These are phyloP conservation scores for Carcinoscorpius rotundicauda DNA, from an alignment of 1,140 invertebrate genomes.

Conservation along the genomic window DNA sequence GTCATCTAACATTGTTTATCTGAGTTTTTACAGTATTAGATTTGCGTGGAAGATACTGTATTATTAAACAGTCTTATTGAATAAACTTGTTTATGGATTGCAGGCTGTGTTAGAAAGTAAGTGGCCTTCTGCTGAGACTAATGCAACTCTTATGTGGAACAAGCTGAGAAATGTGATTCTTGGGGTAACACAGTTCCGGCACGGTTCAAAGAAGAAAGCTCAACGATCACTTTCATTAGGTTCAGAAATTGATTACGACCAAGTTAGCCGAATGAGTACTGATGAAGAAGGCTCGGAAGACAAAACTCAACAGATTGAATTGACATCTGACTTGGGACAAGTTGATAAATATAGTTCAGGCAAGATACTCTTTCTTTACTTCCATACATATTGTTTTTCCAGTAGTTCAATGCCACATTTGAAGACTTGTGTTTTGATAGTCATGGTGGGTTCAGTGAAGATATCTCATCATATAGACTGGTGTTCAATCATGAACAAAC, in stretches of 20 bases:
- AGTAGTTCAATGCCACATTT: too few relatives aligned
- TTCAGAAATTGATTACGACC: conserved; percentile 34
- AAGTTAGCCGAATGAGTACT: conserved; percentile 30
- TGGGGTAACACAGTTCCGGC: conserved; percentile 59
- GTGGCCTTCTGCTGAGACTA: conserved; percentile 79
- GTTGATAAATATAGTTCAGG: conserved; percentile 5
- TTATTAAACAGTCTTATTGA: too few relatives aligned
- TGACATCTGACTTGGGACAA: too few relatives aligned
- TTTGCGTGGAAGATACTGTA: not conserved
- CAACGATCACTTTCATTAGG: conserved; percentile 29
- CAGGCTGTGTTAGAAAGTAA: conserved; percentile 79
- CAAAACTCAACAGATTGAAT: not conserved
- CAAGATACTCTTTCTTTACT: not conserved
- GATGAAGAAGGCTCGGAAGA: conserved; percentile 32
- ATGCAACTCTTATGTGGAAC: conserved; percentile 75
- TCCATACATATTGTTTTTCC: too few relatives aligned
- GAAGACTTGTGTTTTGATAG: too few relatives aligned
- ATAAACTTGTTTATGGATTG: conserved; percentile 9
- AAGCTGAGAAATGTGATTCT: conserved; percentile 83
- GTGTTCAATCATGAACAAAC: too few relatives aligned
- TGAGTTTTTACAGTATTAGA: conserved; percentile 7
- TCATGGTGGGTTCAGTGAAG: too few relatives aligned
- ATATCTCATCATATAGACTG: too few relatives aligned
- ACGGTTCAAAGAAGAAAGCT: conserved; percentile 14
- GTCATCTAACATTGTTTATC: too few relatives aligned